These are phyloP conservation scores for Hipposideros armiger DNA, from an alignment of 2,113 vertebrate genomes.

Conservation along the genomic window DNA sequence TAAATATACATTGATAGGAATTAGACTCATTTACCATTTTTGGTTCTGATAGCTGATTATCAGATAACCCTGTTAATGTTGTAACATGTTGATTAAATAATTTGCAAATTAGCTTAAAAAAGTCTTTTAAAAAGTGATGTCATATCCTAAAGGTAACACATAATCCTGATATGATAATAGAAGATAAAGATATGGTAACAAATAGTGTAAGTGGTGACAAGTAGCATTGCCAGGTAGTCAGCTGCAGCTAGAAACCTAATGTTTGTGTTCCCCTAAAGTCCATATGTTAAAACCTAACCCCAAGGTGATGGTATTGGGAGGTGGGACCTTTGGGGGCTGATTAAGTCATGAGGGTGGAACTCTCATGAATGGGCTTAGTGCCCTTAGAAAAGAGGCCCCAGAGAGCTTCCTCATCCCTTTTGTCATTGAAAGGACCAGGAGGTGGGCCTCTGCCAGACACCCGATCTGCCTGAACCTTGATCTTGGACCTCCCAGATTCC, in stretches of 20 bases:
- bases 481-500: neutral
- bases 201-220: no score
- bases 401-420: neutral
- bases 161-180: neutral
- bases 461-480: neutral
- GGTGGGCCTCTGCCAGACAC: neutral
- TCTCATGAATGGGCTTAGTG: neutral
- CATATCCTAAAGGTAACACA: neutral
- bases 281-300: neutral
- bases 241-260: neutral
- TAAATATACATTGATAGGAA: neutral
- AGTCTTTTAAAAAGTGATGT: neutral
- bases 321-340: no score
- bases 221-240: neutral
- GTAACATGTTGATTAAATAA: neutral
- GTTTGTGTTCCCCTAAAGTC: neutral
- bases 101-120: neutral
- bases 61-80: neutral
- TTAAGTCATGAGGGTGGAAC: neutral
- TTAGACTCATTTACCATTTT: slow-evolving; percentile 35
- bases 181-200: neutral
- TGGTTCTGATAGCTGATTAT: neutral
- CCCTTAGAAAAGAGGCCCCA: neutral
- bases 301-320: neutral
- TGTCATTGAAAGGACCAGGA: neutral